These are phyloP conservation scores for Physella acuta DNA, from an alignment of 1,140 invertebrate species.

Conservation along the genomic window DNA sequence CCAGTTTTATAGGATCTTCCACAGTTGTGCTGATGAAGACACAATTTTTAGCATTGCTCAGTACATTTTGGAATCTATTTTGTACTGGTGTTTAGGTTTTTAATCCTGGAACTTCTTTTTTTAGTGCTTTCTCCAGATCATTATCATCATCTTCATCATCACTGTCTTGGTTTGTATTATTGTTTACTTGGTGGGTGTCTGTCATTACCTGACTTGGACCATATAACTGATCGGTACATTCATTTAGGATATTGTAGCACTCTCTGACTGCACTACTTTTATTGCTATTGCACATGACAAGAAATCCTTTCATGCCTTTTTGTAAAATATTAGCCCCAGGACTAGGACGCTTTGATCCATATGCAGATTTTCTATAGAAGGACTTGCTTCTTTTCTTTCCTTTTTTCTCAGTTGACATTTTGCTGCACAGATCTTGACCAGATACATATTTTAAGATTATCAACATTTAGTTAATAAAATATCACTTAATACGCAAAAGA, in stretches of 20 bases:
- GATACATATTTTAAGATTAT: too few species aligned
- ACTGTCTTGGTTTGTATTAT: too few species aligned
- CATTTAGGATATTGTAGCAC: conserved; percentile 83
- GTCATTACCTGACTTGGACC: conserved; percentile 51
- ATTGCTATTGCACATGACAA: conserved; percentile 73
- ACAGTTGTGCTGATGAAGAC: conserved; percentile 80
- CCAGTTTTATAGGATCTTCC: conserved; percentile 72
- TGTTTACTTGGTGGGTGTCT: too few species aligned
- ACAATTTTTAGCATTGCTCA: conserved; percentile 78
- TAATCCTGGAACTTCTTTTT: conserved; percentile 56
- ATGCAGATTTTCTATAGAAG: conserved; percentile 17
- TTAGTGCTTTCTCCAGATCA: conserved; percentile 54
- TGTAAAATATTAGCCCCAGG: conserved; percentile 4
- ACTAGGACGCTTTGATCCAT: conserved; percentile 12
- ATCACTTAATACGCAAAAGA: too few species aligned
- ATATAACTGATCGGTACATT: conserved; percentile 75
- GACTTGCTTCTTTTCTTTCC: conserved; percentile 22
- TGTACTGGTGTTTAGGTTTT: conserved; percentile 54
- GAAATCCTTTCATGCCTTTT: conserved; percentile 67
- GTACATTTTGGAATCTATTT: conserved; percentile 64
- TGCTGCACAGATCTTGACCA: too few species aligned
- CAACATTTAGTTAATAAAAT: too few species aligned
- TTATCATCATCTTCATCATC: conserved; percentile 35
- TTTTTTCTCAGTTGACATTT: too few species aligned
- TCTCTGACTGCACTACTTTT: conserved; percentile 83